Conservation (phyloP, 2,797 vertebrate species). For the Sardinella longiceps region DNA sequence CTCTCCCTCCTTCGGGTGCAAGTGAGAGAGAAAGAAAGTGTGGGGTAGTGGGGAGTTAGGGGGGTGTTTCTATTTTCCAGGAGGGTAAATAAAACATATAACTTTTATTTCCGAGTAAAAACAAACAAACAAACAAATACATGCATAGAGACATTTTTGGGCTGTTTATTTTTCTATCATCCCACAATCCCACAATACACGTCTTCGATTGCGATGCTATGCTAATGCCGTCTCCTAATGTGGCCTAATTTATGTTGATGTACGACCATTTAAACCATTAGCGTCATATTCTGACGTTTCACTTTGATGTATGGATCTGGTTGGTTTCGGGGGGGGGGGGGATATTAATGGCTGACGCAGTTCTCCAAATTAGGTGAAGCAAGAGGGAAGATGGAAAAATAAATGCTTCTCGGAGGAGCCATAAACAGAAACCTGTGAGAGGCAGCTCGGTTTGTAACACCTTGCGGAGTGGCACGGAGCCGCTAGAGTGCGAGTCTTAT, state of each 20-base stretch:
- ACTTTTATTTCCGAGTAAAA: too few species aligned
- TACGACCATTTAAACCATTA: constrained; percentile 57
- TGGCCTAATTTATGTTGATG: constrained; percentile 65
- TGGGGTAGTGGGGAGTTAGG: too few species aligned
- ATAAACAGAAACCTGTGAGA: background rate
- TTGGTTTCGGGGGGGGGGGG: constrained; percentile 63
- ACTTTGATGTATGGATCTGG: constrained; percentile 56
- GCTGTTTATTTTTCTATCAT: constrained; percentile 50
- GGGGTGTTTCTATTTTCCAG: too few species aligned
- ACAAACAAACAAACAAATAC: background rate
- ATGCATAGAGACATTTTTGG: background rate
- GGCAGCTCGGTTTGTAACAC: background rate
- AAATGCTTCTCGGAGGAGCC: background rate
- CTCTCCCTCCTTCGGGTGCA: background rate
- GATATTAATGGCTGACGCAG: constrained; percentile 58
- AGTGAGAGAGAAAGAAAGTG: too few species aligned
- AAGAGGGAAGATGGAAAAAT: background rate
- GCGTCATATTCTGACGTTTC: constrained; percentile 54
- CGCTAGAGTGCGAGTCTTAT: background rate
- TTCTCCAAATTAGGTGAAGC: background rate
- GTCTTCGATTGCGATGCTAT: constrained; percentile 64
- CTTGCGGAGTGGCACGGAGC: background rate
- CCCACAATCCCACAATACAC: constrained; percentile 58
- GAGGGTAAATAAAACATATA: background rate
- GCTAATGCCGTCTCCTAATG: constrained; percentile 69